Evolutionary conservation across 2,888 invertebrate species (phyloP).

Genomic region (Heteropelma amictum): DNA sequence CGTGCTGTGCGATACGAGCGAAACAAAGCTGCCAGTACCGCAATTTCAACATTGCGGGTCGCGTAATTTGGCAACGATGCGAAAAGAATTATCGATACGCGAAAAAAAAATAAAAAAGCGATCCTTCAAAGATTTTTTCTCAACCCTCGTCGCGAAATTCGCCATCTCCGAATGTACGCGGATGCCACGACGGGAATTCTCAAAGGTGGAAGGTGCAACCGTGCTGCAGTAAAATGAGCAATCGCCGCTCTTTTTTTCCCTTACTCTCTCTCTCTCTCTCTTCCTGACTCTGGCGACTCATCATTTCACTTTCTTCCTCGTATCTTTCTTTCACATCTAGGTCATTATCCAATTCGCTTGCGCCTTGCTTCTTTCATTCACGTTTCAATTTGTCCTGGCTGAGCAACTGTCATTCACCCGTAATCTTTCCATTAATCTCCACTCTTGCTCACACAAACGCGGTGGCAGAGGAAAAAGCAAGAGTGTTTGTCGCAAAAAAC

Average conservation of each 20-base stretch:
- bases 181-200: not conserved
- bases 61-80: too few species aligned
- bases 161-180: too few species aligned
- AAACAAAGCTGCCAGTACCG: too few species aligned
- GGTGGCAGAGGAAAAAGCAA: not conserved
- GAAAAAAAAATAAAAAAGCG: too few species aligned
- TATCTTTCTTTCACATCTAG: constrained; percentile 47
- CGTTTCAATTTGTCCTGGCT: constrained; percentile 67
- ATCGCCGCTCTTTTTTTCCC: not conserved
- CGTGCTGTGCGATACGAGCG: too few species aligned
- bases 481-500: not conserved
- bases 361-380: constrained; percentile 62
- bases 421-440: constrained; percentile 56
- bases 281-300: too few species aligned
- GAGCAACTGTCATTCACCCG: constrained; percentile 55
- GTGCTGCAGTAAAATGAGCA: not conserved
- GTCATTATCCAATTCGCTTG: constrained; percentile 54
- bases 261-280: not conserved
- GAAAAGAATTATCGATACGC: too few species aligned
- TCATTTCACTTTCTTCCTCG: not conserved
- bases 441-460: constrained; percentile 36
- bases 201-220: too few species aligned
- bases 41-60: too few species aligned
- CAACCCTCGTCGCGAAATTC: too few species aligned
- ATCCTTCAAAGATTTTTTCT: too few species aligned